Evolutionary conservation across 2,113 vertebrate genomes (phyloP), one percentile per base, ranked within the genome.

Genomic region (Conger conger): DNA sequence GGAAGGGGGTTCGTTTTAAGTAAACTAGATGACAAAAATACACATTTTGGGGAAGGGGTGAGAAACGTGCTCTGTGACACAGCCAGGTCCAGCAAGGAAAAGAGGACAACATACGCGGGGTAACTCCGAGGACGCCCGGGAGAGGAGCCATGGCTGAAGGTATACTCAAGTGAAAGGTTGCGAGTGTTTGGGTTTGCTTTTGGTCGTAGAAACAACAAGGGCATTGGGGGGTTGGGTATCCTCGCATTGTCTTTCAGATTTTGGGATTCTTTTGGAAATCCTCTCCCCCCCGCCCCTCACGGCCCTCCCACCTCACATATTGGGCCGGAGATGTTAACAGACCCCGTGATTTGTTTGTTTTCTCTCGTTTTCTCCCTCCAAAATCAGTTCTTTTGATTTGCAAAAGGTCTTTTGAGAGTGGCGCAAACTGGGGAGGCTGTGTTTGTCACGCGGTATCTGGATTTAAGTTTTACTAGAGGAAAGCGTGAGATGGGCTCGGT

Each of bases 191-290:
- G 82, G 83, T 82, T 79, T 80, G 57, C n/a, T 89, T 81, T 79
- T 78, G 83, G 53, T 81, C 81, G 50, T 84, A 79, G 76, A 90
- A 87, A 83, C 78, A 79, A 89, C 88, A 88, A 87, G 88, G 87
- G 91, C 90, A 83, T 63, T 85, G 85, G 88, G 86, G 93, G 92
- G 91, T 90, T 89, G 91, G 86, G 86, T 86, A 85, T 87, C 40
- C 85, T 85, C 77, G 94, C 88, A 96, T 96, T 96, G 95, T 96
- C 94, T 96, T 93, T 94, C 92, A 95, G 93, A 95, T 96, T 94
- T 95, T 93, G 93, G 95, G 93, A 92, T 92, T 92, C 86, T 92
- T 92, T 84, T 86, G 93, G 93, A 94, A 94, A 93, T 93, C 77
- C 35, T 15, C 63, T 80, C 81, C 92, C 81, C 87, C 85, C 83